Base-by-base conservation (phyloP, 2,888 invertebrate species). In the Torymus aiolomorphi region DNA sequence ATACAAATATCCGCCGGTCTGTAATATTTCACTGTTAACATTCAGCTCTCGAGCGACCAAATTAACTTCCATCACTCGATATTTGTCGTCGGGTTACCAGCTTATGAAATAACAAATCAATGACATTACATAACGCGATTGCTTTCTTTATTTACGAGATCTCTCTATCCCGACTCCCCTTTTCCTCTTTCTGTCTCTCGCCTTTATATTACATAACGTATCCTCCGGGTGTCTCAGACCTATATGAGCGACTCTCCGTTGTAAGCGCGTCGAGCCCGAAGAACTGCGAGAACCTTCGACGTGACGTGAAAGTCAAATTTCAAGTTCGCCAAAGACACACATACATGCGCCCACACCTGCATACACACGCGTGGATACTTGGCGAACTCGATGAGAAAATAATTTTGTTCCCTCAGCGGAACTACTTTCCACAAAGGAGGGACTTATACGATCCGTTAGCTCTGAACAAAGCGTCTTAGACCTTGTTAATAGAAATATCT, bases 231-330 rank as follows among this genome's bases (percentile, higher is more conserved):
- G 20, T 61, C 63, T 71, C 54, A 65, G 24, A 52, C 75, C 52
- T 59, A 49, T 42, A 31, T 31, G 57, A 49, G 51, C 31, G 10
- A 24, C 57, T 24, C 18, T 62, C 20, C 8, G 31, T 31, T 31
- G 8, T 31, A 31, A 3, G 51, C 57, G 59, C 59, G 13, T 66
- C 51, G 52, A 31, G 31, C n/a, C 24, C 42, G 51, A 74, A 57
- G 66, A 74, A 56, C 78, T 63, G 61, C 13, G 18, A 16, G 54
- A 67, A 51, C 57, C 57, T 79, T 57, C 20, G 75, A 76, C 75
- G 79, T 76, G 79, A 80, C 65, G 52, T 61, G 79, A 75, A 75
- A 76, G 54, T 76, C 65, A 71, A 80, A 71, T 76, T 80, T 66
- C 70, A 75, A 75, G 65, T 76, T 76, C 61, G 24, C 31, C 18